These are phyloP conservation scores for Tragelaphus strepsiceros DNA, from an alignment of 2,113 vertebrate species.

Conservation along the genomic window DNA sequence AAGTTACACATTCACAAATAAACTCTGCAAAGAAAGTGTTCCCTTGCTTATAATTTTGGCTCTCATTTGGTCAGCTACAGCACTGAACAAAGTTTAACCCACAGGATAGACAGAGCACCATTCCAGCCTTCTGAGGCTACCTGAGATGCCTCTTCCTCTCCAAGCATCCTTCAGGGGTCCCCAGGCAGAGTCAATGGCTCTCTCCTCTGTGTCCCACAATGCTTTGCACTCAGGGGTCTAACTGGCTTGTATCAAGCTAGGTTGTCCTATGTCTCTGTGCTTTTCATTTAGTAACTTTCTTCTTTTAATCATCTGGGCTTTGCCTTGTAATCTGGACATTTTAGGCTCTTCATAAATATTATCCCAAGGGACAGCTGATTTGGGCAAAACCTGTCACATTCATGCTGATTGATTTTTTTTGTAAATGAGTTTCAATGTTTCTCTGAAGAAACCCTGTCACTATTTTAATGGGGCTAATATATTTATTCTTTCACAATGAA, in stretches of 20 bases:
- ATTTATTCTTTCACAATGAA: not conserved
- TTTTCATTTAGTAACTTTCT: not conserved
- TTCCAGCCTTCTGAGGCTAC: not conserved
- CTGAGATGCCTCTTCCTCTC: not conserved
- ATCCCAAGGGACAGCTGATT: not conserved
- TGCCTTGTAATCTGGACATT: not conserved
- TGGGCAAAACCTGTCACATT: not conserved
- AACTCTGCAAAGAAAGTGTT: not conserved
- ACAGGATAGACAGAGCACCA: not conserved
- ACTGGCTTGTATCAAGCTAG: not conserved
- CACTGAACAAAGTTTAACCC: not conserved
- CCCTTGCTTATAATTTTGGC: not conserved
- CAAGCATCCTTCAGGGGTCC: not conserved
- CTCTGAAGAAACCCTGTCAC: not conserved
- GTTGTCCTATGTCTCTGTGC: not conserved
- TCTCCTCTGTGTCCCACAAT: not conserved
- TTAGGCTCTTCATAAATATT: not conserved
- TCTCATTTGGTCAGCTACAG: not conserved
- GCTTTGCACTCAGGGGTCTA: not conserved
- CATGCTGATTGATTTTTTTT: not conserved
- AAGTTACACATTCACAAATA: conserved; percentile 31
- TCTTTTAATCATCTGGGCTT: not conserved
- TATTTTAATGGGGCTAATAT: not conserved
- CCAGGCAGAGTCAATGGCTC: not conserved
- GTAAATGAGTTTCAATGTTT: not conserved